Conservation (phyloP, 2,113 vertebrate genomes). For the Erythrocercus mccallii region DNA sequence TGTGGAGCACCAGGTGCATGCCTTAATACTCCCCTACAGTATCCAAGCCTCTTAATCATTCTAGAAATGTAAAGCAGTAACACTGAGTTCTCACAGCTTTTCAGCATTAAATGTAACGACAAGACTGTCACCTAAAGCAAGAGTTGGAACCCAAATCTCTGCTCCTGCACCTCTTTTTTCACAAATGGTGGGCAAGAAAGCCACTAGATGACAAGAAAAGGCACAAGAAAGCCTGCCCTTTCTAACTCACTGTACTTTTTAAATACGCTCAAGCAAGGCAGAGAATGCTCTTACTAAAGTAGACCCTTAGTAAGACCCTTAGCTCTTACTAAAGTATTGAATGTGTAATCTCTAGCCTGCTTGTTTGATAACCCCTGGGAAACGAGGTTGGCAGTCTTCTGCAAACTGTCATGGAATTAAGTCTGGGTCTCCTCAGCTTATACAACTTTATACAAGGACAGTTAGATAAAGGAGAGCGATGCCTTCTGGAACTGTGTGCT, state of each 20-base stretch:
- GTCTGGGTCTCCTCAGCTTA: no score
- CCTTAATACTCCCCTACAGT: background rate
- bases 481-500: background rate
- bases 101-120: background rate
- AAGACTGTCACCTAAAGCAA: background rate
- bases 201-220: background rate
- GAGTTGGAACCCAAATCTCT: background rate
- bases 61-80: background rate
- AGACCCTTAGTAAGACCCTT: background rate
- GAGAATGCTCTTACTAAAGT: background rate
- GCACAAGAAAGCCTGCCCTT: background rate
- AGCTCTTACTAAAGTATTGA: no score
- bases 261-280: background rate
- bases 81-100: background rate
- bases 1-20: background rate
- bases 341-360: background rate
- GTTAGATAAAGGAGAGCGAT: background rate
- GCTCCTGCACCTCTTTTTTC: background rate
- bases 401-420: background rate
- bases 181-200: background rate
- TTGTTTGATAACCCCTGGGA: background rate
- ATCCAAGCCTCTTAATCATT: background rate
- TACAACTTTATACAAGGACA: background rate
- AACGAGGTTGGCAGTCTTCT: background rate
- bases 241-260: background rate